Conservation (phyloP, 2,113 vertebrate species). For the Chascanopsetta lugubris region DNA sequence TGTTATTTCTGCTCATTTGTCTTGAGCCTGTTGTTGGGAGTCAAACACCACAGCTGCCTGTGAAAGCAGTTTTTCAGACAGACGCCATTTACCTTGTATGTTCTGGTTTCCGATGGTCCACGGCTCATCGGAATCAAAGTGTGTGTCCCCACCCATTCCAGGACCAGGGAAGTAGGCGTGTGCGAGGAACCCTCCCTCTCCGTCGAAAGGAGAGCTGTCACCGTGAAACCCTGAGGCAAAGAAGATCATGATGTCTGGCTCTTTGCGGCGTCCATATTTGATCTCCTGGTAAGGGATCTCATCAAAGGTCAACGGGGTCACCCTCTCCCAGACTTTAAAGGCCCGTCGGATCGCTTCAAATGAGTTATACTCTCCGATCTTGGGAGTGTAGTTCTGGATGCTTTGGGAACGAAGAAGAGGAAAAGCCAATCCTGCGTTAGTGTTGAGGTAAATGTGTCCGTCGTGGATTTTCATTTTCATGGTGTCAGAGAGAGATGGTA, state of each 20-base stretch:
- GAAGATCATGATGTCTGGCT: slow-evolving; percentile 97
- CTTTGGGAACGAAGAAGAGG: slow-evolving; percentile 67
- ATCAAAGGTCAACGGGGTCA: slow-evolving; percentile 89
- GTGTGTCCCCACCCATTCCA: slow-evolving; percentile 95
- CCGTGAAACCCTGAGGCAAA: slow-evolving; percentile 96
- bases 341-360: slow-evolving; percentile 88
- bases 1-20: background rate
- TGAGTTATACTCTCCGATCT: slow-evolving; percentile 91
- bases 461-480: background rate
- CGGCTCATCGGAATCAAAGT: slow-evolving; percentile 95
- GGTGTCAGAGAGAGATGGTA: too few relatives aligned
- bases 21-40: too few relatives aligned
- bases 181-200: slow-evolving; percentile 93
- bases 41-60: too few relatives aligned
- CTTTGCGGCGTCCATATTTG: slow-evolving; percentile 88
- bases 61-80: background rate
- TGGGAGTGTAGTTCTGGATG: slow-evolving; percentile 97
- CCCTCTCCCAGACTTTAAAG: slow-evolving; percentile 90
- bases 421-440: background rate
- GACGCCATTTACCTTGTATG: slow-evolving; percentile 84
- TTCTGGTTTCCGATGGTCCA: slow-evolving; percentile 94
- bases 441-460: background rate
- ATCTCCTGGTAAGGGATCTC: slow-evolving; percentile 93
- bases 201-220: slow-evolving; percentile 97
- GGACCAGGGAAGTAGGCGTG: slow-evolving; percentile 96